Evolutionary conservation across 2,888 invertebrate genomes (phyloP).

Genomic region (Drosophila borealis): DNA sequence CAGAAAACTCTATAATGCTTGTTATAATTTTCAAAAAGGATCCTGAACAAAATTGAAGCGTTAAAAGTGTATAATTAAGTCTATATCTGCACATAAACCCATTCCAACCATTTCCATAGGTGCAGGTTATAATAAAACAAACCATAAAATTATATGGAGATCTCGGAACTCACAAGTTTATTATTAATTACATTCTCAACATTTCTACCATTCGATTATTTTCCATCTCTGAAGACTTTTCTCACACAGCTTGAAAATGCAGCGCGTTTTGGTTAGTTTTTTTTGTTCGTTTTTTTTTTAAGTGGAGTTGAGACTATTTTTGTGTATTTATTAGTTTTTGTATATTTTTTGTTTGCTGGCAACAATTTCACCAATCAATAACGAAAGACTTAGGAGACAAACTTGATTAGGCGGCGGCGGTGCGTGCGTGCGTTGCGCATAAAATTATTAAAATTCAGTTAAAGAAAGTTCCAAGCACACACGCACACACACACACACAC

Average conservation of each 20-base stretch:
- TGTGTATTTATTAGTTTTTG: slow-evolving; percentile 5
- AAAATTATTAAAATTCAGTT: slow-evolving; percentile 82
- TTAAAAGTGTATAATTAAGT: no score
- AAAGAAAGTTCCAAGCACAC: slow-evolving; percentile 71
- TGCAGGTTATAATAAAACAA: no score
- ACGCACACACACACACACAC: slow-evolving; percentile 13
- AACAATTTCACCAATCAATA: slow-evolving; percentile 81
- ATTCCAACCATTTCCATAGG: no score
- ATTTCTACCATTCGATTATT: neutral
- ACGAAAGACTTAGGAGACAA: slow-evolving; percentile 80
- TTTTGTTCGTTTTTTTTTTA: neutral
- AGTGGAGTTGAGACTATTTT: neutral
- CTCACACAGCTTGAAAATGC: neutral
- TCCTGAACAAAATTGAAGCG: no score
- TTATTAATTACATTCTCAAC: neutral
- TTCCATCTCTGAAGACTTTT: slow-evolving; percentile 3
- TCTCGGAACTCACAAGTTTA: no score
- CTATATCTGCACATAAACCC: no score
- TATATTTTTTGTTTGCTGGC: slow-evolving; percentile 26
- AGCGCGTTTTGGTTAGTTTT: slow-evolving; percentile 1
- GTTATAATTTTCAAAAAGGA: no score
- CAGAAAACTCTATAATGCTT: no score
- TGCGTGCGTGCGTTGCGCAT: slow-evolving; percentile 77
- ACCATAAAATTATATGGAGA: no score
- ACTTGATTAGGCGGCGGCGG: slow-evolving; percentile 75